phyloP scores from a whole-genome alignment of 2,888 invertebrate genomes.

The Nymphalis polychloros region DNA sequence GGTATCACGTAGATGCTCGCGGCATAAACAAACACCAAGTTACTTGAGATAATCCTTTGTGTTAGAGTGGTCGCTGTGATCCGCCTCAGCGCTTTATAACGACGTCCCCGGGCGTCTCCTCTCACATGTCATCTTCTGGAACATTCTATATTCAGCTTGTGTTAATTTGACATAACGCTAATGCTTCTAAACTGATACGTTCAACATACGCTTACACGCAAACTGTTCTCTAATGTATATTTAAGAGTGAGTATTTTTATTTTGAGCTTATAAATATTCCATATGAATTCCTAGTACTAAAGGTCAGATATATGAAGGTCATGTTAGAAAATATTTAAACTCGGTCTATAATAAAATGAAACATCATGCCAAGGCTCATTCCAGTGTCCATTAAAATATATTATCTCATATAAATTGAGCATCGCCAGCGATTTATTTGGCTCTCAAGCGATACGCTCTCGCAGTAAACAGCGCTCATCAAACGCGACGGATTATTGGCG shows the following conservation, averaged over 20 bases:
- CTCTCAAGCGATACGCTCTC: conserved; percentile 65
- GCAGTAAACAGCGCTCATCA: conserved; percentile 72
- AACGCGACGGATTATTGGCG: conserved; percentile 61
- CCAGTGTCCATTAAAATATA: conserved; percentile 68
- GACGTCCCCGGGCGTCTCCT: conserved; percentile 61
- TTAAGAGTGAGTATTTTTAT: too few relatives aligned
- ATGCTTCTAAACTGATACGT: not conserved
- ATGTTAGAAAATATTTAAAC: conserved; percentile 1
- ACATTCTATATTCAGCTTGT: conserved; percentile 10
- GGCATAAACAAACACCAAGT: conserved; percentile 23
- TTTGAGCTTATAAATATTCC: not conserved
- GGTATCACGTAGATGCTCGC: conserved; percentile 10
- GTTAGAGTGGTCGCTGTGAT: conserved; percentile 45
- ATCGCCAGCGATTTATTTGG: conserved; percentile 73
- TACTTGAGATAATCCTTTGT: conserved; percentile 27
- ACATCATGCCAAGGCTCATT: conserved; percentile 29
- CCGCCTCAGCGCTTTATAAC: conserved; percentile 62
- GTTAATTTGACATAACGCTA: conserved; percentile 15
- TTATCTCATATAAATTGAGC: conserved; percentile 73
- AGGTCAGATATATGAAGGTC: not conserved
- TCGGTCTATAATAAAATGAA: conserved; percentile 19
- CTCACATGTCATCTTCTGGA: conserved; percentile 39
- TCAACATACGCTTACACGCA: too few relatives aligned
- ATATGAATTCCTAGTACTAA: not conserved
- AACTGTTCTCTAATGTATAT: too few relatives aligned